Evolutionary conservation across 2,797 vertebrate species (phyloP).

Genomic region (Scyliorhinus canicula): DNA sequence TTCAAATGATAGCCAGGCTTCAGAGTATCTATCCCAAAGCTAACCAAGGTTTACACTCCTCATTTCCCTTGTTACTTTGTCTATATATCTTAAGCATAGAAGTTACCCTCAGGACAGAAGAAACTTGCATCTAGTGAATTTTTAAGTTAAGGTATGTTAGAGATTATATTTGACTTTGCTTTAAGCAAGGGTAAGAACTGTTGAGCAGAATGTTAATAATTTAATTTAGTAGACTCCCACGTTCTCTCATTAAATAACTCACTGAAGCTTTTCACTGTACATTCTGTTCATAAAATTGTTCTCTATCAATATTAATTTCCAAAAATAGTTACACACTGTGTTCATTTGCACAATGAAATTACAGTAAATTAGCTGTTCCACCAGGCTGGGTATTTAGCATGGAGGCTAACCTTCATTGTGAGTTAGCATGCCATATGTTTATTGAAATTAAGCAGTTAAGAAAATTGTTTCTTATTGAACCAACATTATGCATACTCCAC

Average conservation of each 20-base stretch:
- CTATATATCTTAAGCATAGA: not conserved
- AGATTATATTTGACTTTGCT: constrained; percentile 37
- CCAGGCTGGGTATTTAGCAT: constrained; percentile 31
- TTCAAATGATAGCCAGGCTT: not conserved
- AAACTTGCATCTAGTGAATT: not conserved
- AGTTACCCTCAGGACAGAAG: not conserved
- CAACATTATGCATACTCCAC: not conserved
- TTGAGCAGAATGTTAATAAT: constrained; percentile 32
- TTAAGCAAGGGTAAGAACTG: constrained; percentile 16
- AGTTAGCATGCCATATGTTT: constrained; percentile 27
- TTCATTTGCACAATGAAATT: constrained; percentile 37
- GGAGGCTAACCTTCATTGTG: constrained; percentile 26
- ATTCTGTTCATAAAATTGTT: constrained; percentile 35
- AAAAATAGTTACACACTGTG: constrained; percentile 37
- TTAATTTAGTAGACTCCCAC: constrained; percentile 18
- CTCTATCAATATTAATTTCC: constrained; percentile 38
- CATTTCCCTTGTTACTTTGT: not conserved
- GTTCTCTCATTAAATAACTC: constrained; percentile 37
- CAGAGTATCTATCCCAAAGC: not conserved
- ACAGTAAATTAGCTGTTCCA: constrained; percentile 36
- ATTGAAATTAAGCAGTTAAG: constrained; percentile 35
- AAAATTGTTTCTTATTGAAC: constrained; percentile 29
- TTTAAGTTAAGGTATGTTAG: not conserved
- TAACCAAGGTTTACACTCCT: not conserved
- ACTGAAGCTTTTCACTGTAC: constrained; percentile 36